Conservation (phyloP, 2,113 vertebrate species). For the Tenrec ecaudatus region DNA sequence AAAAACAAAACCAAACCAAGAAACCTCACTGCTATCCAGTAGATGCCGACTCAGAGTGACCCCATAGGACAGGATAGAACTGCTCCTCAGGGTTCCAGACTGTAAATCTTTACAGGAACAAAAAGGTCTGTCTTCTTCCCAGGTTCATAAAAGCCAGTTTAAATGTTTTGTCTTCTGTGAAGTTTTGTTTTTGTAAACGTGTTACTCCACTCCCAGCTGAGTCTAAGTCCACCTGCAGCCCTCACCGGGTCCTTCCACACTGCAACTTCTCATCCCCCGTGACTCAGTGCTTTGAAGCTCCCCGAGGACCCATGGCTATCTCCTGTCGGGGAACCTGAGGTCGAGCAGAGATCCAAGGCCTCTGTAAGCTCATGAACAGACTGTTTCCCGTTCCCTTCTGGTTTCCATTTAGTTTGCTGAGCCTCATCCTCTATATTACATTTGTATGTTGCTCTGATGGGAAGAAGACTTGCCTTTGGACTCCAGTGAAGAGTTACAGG, state of each 20-base stretch:
- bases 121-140: no score
- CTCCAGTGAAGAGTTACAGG: no score
- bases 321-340: not conserved
- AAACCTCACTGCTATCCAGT: no score
- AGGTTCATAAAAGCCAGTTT: not conserved
- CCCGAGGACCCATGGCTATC: not conserved
- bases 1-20: no score
- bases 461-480: no score
- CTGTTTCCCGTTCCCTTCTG: not conserved
- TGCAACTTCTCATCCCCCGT: not conserved
- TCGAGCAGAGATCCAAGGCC: not conserved
- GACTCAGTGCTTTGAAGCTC: not conserved
- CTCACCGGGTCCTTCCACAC: not conserved
- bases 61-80: no score
- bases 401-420: slow-evolving; percentile 15
- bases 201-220: not conserved
- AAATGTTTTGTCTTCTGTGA: slow-evolving; percentile 20
- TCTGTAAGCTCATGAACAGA: not conserved
- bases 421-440: not conserved
- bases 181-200: not conserved
- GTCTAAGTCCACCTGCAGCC: not conserved
- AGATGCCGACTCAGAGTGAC: no score
- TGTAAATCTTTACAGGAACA: no score
- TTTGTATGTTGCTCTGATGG: not conserved
- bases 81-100: no score